Conservation (phyloP, 2,797 vertebrate genomes). For the Amazona finschi region DNA sequence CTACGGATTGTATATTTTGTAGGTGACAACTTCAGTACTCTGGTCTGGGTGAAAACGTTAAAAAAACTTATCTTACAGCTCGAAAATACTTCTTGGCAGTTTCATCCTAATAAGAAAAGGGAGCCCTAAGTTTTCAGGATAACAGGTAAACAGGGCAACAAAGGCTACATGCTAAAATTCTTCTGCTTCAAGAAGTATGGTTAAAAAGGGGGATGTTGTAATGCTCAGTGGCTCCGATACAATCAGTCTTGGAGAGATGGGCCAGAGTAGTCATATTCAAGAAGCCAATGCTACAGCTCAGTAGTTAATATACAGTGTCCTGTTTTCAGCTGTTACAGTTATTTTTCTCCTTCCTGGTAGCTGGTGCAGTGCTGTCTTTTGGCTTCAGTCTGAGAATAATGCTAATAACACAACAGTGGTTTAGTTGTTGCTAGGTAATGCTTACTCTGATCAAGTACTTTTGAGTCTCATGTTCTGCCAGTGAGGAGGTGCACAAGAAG, state of each 20-base stretch:
- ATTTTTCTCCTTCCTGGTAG: neutral
- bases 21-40: neutral
- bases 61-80: neutral
- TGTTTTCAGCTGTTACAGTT: neutral
- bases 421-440: neutral
- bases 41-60: neutral
- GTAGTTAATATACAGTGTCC: neutral
- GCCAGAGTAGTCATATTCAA: neutral
- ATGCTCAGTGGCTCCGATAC: neutral
- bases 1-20: accelerated
- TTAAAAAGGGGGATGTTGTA: neutral
- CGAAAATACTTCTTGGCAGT: neutral
- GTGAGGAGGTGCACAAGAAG: neutral
- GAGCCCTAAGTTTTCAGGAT: neutral
- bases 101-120: neutral
- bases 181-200: neutral
- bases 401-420: neutral
- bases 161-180: neutral
- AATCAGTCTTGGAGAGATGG: neutral
- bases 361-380: neutral
- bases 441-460: neutral
- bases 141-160: neutral
- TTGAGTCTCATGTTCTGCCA: neutral
- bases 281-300: neutral
- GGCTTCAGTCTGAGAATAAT: neutral